Evolutionary conservation across 2,888 invertebrate genomes (phyloP), one percentile per base, ranked within the genome.

Genomic region (Leptopilina drosophilae): DNA sequence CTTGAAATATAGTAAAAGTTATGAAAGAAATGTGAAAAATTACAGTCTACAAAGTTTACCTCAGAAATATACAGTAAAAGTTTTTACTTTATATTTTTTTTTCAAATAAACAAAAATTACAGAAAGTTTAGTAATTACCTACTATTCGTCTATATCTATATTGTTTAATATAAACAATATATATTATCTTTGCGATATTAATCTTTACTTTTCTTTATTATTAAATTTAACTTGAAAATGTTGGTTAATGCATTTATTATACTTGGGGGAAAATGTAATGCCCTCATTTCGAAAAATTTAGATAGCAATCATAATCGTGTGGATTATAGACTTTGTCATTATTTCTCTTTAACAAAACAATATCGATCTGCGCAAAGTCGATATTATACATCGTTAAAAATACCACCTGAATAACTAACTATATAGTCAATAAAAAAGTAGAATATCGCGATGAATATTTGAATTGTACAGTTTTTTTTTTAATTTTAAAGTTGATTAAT

Each of bases 351-450:
- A 33, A 69, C 7, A 56, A 56, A 56, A 40, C 26, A 73, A 56
- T 73, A 73, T 73, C 56, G n/a, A 73, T 56, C 53, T 11, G 26
- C 26, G 26, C 8, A 53, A 69, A 53, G 20, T 56, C 69, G n/a
- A 69, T 56, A 73, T 73, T 56, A 62, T 62, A 73, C 53, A 56
- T 56, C 56, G 53, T 73, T 73, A 56, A 73, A 73, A 73, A 73
- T 33, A 14, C 53, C 53, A 73, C 26, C 26, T 73, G 56, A 56
- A 56, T 53, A 69, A 26, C 67, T 62, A 73, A 14, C n/a, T 26
- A 26, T 26, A 20, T 73, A 73, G 33, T 33, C 53, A 53, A 56
- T 56, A 73, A 73, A 73, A 56, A 56, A 56, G 53, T 56, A 73
- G 67, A 26, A 69, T 26, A 69, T 42, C 42, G 46, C 20, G 12